These are phyloP conservation scores for Hirudo medicinalis DNA, from an alignment of 1,140 invertebrate species.

Conservation along the genomic window DNA sequence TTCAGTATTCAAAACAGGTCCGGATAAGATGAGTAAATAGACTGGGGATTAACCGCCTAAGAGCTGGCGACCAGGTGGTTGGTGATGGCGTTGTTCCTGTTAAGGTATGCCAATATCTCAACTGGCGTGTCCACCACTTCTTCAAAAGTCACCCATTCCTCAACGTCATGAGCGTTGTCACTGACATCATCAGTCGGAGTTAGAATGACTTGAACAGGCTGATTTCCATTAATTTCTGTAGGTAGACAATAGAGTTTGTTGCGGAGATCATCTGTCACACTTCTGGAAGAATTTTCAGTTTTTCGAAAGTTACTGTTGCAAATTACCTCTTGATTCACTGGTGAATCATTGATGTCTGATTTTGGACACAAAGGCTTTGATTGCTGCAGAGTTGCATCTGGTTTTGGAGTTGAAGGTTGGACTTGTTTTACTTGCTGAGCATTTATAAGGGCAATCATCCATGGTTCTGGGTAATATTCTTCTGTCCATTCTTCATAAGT, in stretches of 20 bases:
- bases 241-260: neutral
- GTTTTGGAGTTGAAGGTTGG: neutral
- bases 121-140: constrained; percentile 17
- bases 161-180: neutral
- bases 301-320: neutral
- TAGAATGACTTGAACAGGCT: neutral
- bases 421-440: neutral
- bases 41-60: too few relatives aligned
- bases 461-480: neutral
- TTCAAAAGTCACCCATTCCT: constrained; percentile 15
- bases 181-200: neutral
- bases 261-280: too few relatives aligned
- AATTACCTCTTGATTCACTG: neutral
- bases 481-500: constrained; percentile 7
- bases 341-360: neutral
- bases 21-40: too few relatives aligned
- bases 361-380: neutral
- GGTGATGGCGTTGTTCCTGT: neutral
- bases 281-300: neutral
- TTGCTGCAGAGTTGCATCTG: neutral
- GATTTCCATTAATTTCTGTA: constrained; percentile 8
- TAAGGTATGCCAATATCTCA: constrained; percentile 17
- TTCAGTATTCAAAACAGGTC: too few relatives aligned
- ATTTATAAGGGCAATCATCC: constrained; percentile 1
- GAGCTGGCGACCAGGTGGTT: neutral